Conservation (phyloP, 2,888 invertebrate species). For the Lamellibrachia columna region DNA sequence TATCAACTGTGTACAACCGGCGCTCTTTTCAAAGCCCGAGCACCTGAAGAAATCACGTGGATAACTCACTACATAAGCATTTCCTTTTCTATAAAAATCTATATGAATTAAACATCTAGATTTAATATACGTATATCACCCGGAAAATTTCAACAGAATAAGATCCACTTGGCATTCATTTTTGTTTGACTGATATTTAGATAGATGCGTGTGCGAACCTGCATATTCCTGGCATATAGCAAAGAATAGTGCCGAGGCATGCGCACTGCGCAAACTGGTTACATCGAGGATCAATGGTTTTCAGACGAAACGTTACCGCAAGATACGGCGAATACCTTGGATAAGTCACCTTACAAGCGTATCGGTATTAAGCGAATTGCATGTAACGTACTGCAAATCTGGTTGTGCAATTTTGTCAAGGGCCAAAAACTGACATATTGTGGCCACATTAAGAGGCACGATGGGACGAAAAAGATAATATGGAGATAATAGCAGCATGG, state of each 20-base stretch:
- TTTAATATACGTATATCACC: too few relatives aligned
- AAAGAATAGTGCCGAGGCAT: background rate
- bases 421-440: background rate
- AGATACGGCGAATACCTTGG: background rate
- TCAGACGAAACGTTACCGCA: background rate
- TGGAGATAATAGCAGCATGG: background rate
- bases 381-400: background rate
- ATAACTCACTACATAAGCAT: background rate
- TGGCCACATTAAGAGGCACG: background rate
- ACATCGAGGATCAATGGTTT: background rate
- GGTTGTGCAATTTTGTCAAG: background rate
- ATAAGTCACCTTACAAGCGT: background rate
- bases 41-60: background rate
- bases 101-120: too few relatives aligned
- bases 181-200: background rate
- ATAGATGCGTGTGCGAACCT: background rate
- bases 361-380: too few relatives aligned
- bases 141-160: background rate
- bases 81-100: too few relatives aligned
- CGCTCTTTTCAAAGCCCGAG: background rate
- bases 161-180: background rate
- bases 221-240: background rate
- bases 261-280: too few relatives aligned
- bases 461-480: background rate
- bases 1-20: background rate